phyloP scores from a whole-genome alignment of 2,797 vertebrate species.

The Philypnodon macrostomus region DNA sequence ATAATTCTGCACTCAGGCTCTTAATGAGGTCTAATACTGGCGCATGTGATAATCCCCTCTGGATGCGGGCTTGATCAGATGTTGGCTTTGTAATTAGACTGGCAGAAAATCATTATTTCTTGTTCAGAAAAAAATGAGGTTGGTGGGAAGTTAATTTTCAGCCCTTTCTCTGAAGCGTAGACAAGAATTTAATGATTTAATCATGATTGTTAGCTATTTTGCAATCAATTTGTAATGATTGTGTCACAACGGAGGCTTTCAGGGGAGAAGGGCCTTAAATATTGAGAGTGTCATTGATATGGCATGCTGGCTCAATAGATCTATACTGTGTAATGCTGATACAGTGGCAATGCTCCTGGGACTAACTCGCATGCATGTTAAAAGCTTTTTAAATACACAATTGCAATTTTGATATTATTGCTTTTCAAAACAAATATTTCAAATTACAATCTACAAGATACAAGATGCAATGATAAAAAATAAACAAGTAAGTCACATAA shows the following conservation, averaged over 20 bases:
- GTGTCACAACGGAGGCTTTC: slow-evolving; percentile 93
- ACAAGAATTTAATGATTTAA: slow-evolving; percentile 99
- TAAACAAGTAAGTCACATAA: too few relatives aligned
- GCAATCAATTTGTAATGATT: slow-evolving; percentile 99
- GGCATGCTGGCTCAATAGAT: slow-evolving; percentile 59
- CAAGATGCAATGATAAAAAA: too few relatives aligned
- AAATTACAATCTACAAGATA: too few relatives aligned
- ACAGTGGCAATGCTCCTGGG: slow-evolving; percentile 19
- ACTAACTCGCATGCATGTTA: slow-evolving; percentile 1
- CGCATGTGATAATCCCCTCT: slow-evolving; percentile 99
- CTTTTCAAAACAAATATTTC: too few relatives aligned
- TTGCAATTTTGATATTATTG: too few relatives aligned
- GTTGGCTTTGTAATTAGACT: slow-evolving; percentile 99
- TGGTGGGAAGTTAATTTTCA: slow-evolving; percentile 99
- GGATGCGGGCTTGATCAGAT: slow-evolving; percentile 99
- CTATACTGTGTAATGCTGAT: slow-evolving; percentile 44
- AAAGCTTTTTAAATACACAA: too few relatives aligned
- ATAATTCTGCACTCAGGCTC: slow-evolving; percentile 99
- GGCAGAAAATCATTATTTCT: slow-evolving; percentile 99
- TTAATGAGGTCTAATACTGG: slow-evolving; percentile 99
- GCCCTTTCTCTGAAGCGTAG: slow-evolving; percentile 97
- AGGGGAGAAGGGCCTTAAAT: slow-evolving; percentile 81
- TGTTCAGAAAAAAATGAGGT: slow-evolving; percentile 97
- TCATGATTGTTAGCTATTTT: slow-evolving; percentile 99
- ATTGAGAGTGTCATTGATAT: slow-evolving; percentile 77